phyloP scores from a whole-genome alignment of 2,113 vertebrate species.

The Malurus alboscapulatus region DNA sequence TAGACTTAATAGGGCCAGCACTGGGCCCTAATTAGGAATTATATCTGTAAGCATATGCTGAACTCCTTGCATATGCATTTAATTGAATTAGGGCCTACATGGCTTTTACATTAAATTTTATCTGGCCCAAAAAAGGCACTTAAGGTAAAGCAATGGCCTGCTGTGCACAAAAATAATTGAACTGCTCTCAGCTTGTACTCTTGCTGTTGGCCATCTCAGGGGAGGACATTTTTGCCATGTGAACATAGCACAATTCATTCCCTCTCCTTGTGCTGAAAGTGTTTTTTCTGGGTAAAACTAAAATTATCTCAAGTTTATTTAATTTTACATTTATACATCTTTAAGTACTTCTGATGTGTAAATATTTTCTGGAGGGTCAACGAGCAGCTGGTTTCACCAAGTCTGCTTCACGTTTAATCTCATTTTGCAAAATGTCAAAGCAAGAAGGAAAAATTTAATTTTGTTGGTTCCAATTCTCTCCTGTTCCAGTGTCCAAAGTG shows the following conservation, averaged over 20 bases:
- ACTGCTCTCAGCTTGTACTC: background rate
- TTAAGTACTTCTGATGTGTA: background rate
- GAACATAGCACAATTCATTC: accelerated
- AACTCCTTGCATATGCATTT: background rate
- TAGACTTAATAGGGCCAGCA: background rate
- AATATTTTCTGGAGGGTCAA: background rate
- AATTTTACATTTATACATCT: background rate
- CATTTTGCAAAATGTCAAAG: background rate
- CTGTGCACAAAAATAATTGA: background rate
- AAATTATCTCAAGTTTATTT: background rate
- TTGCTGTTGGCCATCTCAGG: background rate
- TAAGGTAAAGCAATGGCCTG: background rate
- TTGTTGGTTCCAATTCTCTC: background rate
- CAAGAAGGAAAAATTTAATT: background rate
- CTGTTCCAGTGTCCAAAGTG: background rate
- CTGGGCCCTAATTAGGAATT: background rate
- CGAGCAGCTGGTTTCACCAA: background rate
- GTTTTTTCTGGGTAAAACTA: background rate
- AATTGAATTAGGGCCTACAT: background rate
- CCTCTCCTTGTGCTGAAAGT: background rate
- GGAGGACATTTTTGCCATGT: background rate
- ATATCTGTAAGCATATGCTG: background rate
- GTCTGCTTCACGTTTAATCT: background rate
- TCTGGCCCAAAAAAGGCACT: background rate
- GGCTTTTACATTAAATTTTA: background rate